Evolutionary conservation across 1,140 invertebrate species (phyloP), one percentile per base, ranked within the genome.

Genomic region (Diplogasteroides magnus): DNA sequence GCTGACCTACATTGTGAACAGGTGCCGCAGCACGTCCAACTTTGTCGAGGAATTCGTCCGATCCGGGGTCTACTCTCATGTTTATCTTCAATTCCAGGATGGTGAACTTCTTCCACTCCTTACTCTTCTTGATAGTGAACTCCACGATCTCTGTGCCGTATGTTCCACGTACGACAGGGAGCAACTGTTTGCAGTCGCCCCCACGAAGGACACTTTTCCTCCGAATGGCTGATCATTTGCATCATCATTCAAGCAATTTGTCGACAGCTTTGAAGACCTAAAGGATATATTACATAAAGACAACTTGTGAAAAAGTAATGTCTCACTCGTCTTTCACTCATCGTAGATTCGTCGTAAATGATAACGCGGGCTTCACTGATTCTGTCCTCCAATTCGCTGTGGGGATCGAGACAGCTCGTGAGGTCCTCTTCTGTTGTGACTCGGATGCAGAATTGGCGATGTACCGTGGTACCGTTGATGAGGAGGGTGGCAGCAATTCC

Each of bases 121-220:
- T 15, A 6, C 65, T 69, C 2, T 25, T 59, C 28, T 73, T 73
- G n/a, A 73, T 32, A 48, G 26, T 64, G 48, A 26, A n/a, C 0
- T 32, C 32, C 31, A 66, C 31, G 32, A 28, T 31, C 2, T 65
- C 61, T 1, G 25, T 26, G 15, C 23, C 28, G 31, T 23, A 15
- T 56, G 15, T 23, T 19, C 58, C 32, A 14, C 68, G 32, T 6
- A 64, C 48, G 19, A 71, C 57, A 13, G 71, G 73, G 1, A 75
- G 62, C 1, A 61, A 25, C 31, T 75, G 73, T 14, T 60, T 37
- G 56, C 61, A 74, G 32, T 74, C 71, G 1, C 64, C 71, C 25
- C 67, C 67, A 13, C 64, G 14, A 2, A 74, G 15, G 0, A 74
- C 61, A 68, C 37, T 59, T 62, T 59, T 48, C 73, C 61, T 64